Evolutionary conservation across 30 jellyfish, hydroid and myxozoan genomes (phyloP).

Genomic region (Aurelia coerulea): DNA sequence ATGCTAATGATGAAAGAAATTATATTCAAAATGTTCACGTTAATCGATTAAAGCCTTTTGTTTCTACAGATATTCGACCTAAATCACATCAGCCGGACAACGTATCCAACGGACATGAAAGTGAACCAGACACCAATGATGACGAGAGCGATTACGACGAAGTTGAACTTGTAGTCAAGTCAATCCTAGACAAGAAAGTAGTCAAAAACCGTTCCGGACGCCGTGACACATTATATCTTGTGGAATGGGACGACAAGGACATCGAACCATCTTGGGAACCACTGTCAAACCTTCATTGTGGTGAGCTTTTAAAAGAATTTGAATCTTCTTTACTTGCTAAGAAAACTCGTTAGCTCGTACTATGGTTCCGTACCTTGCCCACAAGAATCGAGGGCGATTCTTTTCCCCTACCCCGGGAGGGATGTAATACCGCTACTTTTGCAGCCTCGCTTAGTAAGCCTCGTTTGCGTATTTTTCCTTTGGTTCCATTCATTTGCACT

Average conservation of each 20-base stretch:
- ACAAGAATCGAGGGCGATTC: conserved; percentile 4
- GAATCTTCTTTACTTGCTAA: too few species aligned
- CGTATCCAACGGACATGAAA: neutral
- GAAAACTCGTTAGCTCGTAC: neutral
- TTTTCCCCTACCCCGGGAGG: neutral
- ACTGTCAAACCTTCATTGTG: too few species aligned
- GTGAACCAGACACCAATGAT: neutral
- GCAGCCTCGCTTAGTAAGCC: too few species aligned
- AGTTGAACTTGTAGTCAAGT: neutral
- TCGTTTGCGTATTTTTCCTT: too few species aligned
- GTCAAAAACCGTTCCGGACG: conserved; percentile 25
- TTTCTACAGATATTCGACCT: conserved; percentile 26
- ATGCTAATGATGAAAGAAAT: conserved; percentile 43
- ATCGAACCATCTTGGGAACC: too few species aligned
- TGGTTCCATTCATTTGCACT: too few species aligned
- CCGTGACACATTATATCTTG: conserved; percentile 20
- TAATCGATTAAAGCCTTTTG: conserved; percentile 28
- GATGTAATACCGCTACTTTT: neutral
- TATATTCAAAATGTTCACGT: conserved; percentile 53
- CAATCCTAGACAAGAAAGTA: conserved; percentile 2
- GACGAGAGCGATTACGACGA: conserved; percentile 11
- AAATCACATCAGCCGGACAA: neutral
- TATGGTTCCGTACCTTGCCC: too few species aligned
- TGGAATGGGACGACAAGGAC: conserved; percentile 40
- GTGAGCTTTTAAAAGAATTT: too few species aligned